phyloP scores from a whole-genome alignment of 2,888 invertebrate genomes.

The Aproaerema taeniolella region DNA sequence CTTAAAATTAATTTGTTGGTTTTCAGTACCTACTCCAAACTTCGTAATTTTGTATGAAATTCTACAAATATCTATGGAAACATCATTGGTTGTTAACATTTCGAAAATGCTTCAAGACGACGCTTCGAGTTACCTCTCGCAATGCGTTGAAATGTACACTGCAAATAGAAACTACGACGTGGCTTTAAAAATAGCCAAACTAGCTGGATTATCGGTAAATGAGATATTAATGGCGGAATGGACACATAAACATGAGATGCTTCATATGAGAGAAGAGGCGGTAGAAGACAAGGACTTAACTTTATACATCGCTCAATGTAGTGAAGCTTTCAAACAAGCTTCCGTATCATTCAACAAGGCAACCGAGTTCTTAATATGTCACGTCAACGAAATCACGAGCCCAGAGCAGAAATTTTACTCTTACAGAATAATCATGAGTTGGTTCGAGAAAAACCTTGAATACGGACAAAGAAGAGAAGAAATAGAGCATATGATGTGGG shows the following conservation, averaged over 20 bases:
- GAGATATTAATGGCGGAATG: constrained; percentile 75
- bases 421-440: constrained; percentile 64
- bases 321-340: constrained; percentile 78
- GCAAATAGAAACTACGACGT: constrained; percentile 68
- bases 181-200: constrained; percentile 77
- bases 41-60: constrained; percentile 63
- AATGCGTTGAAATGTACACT: constrained; percentile 74
- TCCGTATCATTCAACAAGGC: constrained; percentile 79
- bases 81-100: constrained; percentile 72
- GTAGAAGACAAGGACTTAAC: constrained; percentile 55
- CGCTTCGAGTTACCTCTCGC: constrained; percentile 61
- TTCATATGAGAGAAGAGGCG: constrained; percentile 40
- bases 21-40: constrained; percentile 62
- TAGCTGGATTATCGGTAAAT: constrained; percentile 65
- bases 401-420: constrained; percentile 70
- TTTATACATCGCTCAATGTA: constrained; percentile 78
- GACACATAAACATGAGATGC: constrained; percentile 65
- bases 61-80: constrained; percentile 76
- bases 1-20: too few species aligned
- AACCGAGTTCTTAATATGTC: constrained; percentile 79
- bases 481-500: constrained; percentile 70
- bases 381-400: constrained; percentile 67
- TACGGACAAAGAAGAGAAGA: constrained; percentile 55
- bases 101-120: constrained; percentile 59
- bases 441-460: constrained; percentile 62